Base-by-base conservation (phyloP, 2,113 vertebrate species). In the Cranoglanis bouderius region DNA sequence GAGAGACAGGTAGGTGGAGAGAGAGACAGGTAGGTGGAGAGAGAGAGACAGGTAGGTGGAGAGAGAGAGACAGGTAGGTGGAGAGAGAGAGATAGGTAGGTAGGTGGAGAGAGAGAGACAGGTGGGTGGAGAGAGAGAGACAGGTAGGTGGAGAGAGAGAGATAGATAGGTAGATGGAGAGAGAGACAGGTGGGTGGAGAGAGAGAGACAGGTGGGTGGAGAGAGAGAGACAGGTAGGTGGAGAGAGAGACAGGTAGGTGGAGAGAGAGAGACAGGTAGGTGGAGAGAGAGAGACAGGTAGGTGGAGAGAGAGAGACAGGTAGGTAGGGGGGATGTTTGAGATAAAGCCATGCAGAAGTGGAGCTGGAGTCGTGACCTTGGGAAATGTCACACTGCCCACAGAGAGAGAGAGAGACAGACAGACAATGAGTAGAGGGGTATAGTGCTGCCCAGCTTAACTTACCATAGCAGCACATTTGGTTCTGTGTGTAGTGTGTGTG, bases 381-480 rank as follows among this genome's bases (percentile, higher is more conserved):
- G 92, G 91, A 95, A 95, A 95, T 95, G 93, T 94, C 93, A 95
- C 91, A 91, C 85, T 86, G 91, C 92, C 93, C 90, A 92, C 65
- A 61, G 91, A 92, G 53, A 49, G 70, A 65, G 65, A 43, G 75
- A 24, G 29, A 46, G 19, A 32, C 19, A 32, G 63, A 57, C 51
- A 70, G 38, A n/a, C 51, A 38, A 18, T 35, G 43, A 49, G 51
- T 65, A 24, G 86, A 55, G 43, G 46, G 46, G 86, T 43, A 32
- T 90, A 88, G 87, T 55, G 40, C 81, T 88, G 81, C 87, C 81
- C 85, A 87, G 89, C 53, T 55, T 90, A 88, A 77, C 88, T 51
- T 67, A 85, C 9, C 26, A 51, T 6, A 46, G 84, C 43, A 19
- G 29, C 19, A 26, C 18, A 18, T 70, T 70, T 4, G 38, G 83